Conservation (phyloP, 64 coral and sea anemone genomes). For the Anthopleura sola region DNA sequence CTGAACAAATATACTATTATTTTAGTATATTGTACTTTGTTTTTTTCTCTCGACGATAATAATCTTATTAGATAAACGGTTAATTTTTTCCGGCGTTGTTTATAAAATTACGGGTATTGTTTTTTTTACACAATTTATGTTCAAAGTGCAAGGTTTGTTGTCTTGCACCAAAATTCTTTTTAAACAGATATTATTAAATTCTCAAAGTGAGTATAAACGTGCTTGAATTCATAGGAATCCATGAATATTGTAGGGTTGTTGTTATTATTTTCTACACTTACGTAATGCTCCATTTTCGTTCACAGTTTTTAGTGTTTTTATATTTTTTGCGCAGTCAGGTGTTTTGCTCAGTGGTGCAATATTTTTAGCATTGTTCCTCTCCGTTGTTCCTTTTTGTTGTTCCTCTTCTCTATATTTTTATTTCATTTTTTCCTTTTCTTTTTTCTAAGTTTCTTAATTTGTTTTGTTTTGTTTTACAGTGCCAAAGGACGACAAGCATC, state of each 20-base stretch:
- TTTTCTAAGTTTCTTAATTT: too few relatives aligned
- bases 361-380: neutral
- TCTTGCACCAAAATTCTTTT: neutral
- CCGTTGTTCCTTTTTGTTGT: neutral
- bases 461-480: constrained; percentile 33
- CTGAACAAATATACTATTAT: neutral
- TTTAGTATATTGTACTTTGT: neutral
- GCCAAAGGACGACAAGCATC: constrained; percentile 59
- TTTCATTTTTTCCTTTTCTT: too few relatives aligned
- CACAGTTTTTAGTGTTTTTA: neutral
- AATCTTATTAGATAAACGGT: too few relatives aligned
- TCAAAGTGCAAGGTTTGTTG: neutral
- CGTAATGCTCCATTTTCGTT: neutral
- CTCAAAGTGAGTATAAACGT: neutral
- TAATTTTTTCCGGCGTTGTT: too few relatives aligned
- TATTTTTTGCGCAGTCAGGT: neutral
- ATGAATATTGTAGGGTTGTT: neutral
- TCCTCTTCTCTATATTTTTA: neutral
- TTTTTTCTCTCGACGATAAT: neutral
- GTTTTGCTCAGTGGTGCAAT: neutral
- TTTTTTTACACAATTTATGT: neutral
- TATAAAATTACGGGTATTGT: neutral
- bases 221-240: neutral
- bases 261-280: neutral
- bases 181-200: neutral